Evolutionary conservation across 1,140 invertebrate genomes (phyloP), one percentile per base, ranked within the genome.

Genomic region (Hypothenemus hampei): DNA sequence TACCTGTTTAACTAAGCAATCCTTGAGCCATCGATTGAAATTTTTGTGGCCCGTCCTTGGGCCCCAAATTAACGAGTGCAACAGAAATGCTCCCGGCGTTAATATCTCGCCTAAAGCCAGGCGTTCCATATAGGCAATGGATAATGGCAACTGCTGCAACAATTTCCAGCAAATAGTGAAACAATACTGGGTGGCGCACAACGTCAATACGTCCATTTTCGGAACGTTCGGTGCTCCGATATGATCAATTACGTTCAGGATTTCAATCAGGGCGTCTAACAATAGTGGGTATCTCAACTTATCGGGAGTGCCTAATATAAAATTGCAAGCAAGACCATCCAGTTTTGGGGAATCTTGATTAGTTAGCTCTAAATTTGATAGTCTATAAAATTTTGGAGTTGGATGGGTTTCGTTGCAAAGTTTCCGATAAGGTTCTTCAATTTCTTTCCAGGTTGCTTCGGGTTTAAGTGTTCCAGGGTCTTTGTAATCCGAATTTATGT

Each of bases 321-420:
- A 96, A 75, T 92, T 96, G 69, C 91, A 91, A 2, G 93, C 93
- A 72, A 97, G 73, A 18, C 93, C 93, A 75, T 97, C 93, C 26
- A 97, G 74, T 72, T 94, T 95, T 3, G 88, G 89, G 18, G 83
- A 81, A 63, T 91, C 87, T 62, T 82, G 84, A 70, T 86, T 89
- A 31, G 4, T 23, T 37, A 57, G 47, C 62, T 91, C 87, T 21
- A 79, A 70, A 58, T 81, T 83, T 3, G 87, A 87, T 3, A 94
- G 73, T 50, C 86, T 84, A 66, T 94, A 94, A 72, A 93, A 94
- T 64, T 85, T 80, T n/a, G 55, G 89, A 90, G 91, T 64, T 4
- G 82, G 80, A 88, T 85, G n/a, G 82, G 81, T 84, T 39, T 81
- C 78, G 8, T 81, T 77, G n/a, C 82, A 77, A 48, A 80, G 77